Conservation (phyloP, 2,113 vertebrate species). For the Python bivittatus region DNA sequence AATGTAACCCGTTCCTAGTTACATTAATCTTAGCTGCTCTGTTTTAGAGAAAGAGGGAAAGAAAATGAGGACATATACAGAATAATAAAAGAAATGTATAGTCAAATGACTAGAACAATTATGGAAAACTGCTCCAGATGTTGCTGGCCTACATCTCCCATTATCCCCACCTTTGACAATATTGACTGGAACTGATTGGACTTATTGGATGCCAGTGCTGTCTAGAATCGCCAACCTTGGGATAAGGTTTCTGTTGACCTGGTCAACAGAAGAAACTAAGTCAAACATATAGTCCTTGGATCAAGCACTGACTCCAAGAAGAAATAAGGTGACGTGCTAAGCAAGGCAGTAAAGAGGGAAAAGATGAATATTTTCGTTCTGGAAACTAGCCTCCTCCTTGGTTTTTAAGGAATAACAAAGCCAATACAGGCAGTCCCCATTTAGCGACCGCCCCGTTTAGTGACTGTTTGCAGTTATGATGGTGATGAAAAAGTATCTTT, state of each 20-base stretch:
- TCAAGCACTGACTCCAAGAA: background rate
- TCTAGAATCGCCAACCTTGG: background rate
- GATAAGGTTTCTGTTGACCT: background rate
- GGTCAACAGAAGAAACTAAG: background rate
- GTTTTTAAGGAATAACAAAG: background rate
- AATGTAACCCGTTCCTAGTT: conserved; percentile 39
- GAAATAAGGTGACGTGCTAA: background rate
- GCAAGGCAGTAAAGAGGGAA: background rate
- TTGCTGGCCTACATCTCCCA: background rate
- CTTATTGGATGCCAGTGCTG: background rate
- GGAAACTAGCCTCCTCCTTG: background rate
- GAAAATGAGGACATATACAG: background rate
- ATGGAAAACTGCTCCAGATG: background rate
- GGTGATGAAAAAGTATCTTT: background rate
- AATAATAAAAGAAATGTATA: background rate
- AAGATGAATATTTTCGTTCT: background rate
- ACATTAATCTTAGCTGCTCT: background rate
- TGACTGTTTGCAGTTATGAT: background rate
- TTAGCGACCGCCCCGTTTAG: background rate
- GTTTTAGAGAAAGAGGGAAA: conserved; percentile 42
- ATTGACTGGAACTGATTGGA: background rate
- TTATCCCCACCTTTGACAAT: background rate
- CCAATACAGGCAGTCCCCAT: background rate
- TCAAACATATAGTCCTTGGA: background rate
- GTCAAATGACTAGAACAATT: background rate